Base-by-base conservation (phyloP, 2,888 invertebrate species). In the Calameuta filiformis region DNA sequence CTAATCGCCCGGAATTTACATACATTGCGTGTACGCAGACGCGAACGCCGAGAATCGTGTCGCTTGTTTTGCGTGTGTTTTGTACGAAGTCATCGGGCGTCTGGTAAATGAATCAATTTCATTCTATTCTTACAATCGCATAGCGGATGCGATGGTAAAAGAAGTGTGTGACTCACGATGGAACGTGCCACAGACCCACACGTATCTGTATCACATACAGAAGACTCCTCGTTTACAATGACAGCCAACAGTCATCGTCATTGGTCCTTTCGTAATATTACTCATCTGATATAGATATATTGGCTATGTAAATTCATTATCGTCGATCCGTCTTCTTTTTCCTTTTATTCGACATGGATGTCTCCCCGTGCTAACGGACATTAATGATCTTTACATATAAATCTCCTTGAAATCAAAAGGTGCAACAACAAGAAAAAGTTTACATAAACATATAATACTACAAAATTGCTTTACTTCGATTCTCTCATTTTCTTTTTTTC, bases 91-190 rank as follows among this genome's bases (percentile, higher is more conserved):
- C 56, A 56, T 71, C 33, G 71, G 31, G 71, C 34, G 71, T 31
- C 71, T 71, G 71, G 33, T 71, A 84, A 83, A 83, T 86, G 86
- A 87, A 87, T 87, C 88, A 88, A 88, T 87, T 88, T 86, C 82
- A 84, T 87, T 85, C 87, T 88, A 88, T 88, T 87, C 88, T 88
- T 88, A 87, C 86, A 83, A 86, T 82, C 82, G 83, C 79, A 76
- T 81, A 78, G 75, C 77, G 83, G 86, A 88, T 87, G 85, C 83
- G 84, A 85, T 83, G 82, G 85, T 82, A 82, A 86, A 87, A 85
- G 85, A 84, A 86, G 86, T 83, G 85, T 86, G 85, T 88, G 88
- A 88, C 80, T 88, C 88, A 88, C 83, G 71, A 34, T 71, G 33
- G 71, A 71, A 33, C 34, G 33, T 71, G 71, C 30, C 71, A 31